Percentiles rank a stretch among this genome's conserved stretches.
These are phyloP conservation scores for Halocynthia aurantium DNA, from an alignment of 23 tunicate species.

Conservation along the genomic window DNA sequence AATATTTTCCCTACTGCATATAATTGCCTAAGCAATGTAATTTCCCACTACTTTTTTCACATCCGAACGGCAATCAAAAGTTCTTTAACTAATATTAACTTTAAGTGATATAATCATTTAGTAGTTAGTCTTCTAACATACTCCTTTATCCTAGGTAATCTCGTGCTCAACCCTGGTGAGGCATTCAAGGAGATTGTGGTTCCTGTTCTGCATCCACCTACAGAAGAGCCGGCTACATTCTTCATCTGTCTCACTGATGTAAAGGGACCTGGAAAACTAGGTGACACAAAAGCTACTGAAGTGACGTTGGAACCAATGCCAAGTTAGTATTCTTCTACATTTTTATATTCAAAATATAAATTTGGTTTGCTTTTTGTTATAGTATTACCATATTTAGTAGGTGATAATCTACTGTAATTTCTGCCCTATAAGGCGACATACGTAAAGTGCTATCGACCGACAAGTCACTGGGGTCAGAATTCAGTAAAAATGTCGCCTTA, in stretches of 20 bases:
- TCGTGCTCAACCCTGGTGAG: conserved; percentile 84
- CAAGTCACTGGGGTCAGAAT: no score
- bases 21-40: no score
- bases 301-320: conserved; percentile 61
- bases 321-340: conserved; percentile 33
- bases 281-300: conserved; percentile 27
- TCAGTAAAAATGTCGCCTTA: no score
- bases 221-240: conserved; percentile 40
- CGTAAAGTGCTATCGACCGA: no score
- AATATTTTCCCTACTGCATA: no score
- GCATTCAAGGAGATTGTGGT: conserved; percentile 54
- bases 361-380: no score
- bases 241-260: conserved; percentile 52
- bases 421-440: background rate
- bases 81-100: background rate
- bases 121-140: background rate
- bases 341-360: background rate
- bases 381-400: no score
- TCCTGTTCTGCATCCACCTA: conserved; percentile 57
- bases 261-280: conserved; percentile 74
- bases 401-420: background rate
- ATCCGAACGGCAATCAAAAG: no score
- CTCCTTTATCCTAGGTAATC: conserved; percentile 40
- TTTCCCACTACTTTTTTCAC: no score
- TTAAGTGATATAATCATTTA: background rate